Base-by-base conservation (phyloP, 1,140 invertebrate genomes). In the Heterodera carotae region DNA sequence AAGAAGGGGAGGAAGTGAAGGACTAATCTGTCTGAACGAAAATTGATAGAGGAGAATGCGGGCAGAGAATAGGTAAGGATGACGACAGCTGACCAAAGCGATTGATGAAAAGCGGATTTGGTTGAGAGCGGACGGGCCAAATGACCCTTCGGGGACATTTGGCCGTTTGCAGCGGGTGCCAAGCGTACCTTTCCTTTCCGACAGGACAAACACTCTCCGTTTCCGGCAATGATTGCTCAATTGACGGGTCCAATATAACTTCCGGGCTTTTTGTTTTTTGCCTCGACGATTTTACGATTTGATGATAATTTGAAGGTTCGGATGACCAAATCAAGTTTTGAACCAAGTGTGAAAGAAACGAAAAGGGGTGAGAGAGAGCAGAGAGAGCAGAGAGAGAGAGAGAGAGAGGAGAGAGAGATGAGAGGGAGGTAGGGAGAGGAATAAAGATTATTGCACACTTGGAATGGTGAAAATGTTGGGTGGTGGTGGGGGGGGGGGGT, bases 231-330 rank as follows among this genome's bases (percentile, higher is more conserved):
- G 60, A 31, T 31, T 31, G 60, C 60, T 31, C 60, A 62, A 31
- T 62, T n/a, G 60, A 31, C 60, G 18, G 7, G 22, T 25, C 29
- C 60, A 62, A 8, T 18, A 62, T n/a, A 7, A 18, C 18, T 62
- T 62, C 29, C 39, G 39, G 39, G 12, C 39, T 8, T 43, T 43
- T 43, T 12, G 12, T 43, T 43, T 43, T 43, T 43, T 43, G 39
- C 39, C 39, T 62, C 18, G 22, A 31, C 60, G 6, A 62, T 62
- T 62, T 62, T 62, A 62, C 60, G 60, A 62, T 62, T 62, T 62
- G 60, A 18, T n/a, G 60, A 12, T 43, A 43, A 0, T 43, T n/a
- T n/a, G n/a, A n/a, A n/a, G n/a, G n/a, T n/a, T n/a, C n/a, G n/a
- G n/a, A n/a, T n/a, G n/a, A n/a, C n/a, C n/a, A n/a, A n/a, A n/a